phyloP scores from a whole-genome alignment of 2,888 invertebrate genomes.

The Drosophila melanosoma region DNA sequence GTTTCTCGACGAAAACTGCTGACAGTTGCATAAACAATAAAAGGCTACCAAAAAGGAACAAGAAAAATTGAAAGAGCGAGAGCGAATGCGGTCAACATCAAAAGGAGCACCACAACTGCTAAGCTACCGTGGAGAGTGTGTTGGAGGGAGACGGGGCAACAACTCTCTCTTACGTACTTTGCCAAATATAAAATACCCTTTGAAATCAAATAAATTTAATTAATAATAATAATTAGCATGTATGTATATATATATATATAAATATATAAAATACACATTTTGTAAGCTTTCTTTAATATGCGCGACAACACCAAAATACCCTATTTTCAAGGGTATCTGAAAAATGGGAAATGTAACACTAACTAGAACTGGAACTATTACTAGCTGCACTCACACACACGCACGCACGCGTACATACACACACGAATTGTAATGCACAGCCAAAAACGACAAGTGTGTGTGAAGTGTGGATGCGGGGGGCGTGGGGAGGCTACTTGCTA shows the following conservation, averaged over 20 bases:
- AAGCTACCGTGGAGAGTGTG: conserved; percentile 7
- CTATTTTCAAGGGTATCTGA: conserved; percentile 1
- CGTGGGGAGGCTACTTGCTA: conserved; percentile 34
- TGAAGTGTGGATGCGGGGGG: conserved; percentile 1
- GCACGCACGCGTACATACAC: conserved; percentile 5
- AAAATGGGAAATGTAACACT: conserved; percentile 41
- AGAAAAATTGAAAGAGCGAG: conserved; percentile 1
- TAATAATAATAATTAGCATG: too few species aligned
- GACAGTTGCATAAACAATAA: conserved; percentile 79
- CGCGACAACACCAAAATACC: not conserved
- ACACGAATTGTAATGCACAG: conserved; percentile 32
- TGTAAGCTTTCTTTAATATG: not conserved
- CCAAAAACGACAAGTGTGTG: conserved; percentile 41
- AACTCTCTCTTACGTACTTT: not conserved
- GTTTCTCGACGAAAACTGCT: conserved; percentile 71
- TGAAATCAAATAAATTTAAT: not conserved
- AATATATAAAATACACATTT: not conserved
- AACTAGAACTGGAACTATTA: conserved; percentile 67
- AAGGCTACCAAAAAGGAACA: conserved; percentile 36
- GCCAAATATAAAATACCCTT: not conserved
- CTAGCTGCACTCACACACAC: conserved; percentile 35
- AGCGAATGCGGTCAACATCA: conserved; percentile 75
- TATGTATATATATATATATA: too few species aligned
- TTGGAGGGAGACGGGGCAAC: not conserved
- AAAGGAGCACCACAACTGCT: conserved; percentile 49